Evolutionary conservation across 37 sponge, comb jelly and placozoan genomes (phyloP).

Genomic region (Theonella swinhoei): DNA sequence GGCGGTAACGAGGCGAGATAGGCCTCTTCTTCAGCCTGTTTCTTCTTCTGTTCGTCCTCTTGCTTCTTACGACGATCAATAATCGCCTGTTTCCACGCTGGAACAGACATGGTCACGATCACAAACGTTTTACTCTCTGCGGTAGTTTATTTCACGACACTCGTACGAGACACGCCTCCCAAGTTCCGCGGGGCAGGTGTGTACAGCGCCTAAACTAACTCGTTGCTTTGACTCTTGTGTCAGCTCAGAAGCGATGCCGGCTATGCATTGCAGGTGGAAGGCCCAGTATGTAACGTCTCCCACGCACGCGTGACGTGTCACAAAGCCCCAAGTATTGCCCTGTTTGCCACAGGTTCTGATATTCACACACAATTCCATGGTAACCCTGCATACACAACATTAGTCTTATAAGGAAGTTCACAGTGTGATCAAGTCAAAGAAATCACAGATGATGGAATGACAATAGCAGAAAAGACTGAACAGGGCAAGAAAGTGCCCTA

Average conservation of each 20-base stretch:
- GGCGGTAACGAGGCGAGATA: constrained; percentile 52
- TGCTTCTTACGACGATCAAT: constrained; percentile 67
- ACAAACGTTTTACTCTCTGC: background rate
- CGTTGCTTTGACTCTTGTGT: background rate
- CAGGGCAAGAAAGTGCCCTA: too few species aligned
- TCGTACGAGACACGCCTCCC: background rate
- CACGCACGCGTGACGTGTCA: too few species aligned
- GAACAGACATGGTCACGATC: constrained; percentile 44
- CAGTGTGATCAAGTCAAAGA: too few species aligned
- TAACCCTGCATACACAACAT: too few species aligned
- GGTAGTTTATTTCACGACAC: background rate
- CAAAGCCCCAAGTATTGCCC: too few species aligned
- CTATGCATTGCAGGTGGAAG: background rate
- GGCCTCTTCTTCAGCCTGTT: constrained; percentile 67
- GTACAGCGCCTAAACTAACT: background rate
- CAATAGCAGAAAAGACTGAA: too few species aligned
- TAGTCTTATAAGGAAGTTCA: too few species aligned
- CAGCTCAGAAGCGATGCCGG: background rate
- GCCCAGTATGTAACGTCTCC: background rate
- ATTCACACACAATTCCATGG: too few species aligned
- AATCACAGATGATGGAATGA: too few species aligned
- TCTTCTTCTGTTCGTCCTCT: constrained; percentile 62
- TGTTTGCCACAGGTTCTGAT: too few species aligned
- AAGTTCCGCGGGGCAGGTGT: background rate
- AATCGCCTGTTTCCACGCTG: constrained; percentile 82